phyloP scores from a whole-genome alignment of 92 coral and sea anemone species.

The Scolanthus callimorphus region DNA sequence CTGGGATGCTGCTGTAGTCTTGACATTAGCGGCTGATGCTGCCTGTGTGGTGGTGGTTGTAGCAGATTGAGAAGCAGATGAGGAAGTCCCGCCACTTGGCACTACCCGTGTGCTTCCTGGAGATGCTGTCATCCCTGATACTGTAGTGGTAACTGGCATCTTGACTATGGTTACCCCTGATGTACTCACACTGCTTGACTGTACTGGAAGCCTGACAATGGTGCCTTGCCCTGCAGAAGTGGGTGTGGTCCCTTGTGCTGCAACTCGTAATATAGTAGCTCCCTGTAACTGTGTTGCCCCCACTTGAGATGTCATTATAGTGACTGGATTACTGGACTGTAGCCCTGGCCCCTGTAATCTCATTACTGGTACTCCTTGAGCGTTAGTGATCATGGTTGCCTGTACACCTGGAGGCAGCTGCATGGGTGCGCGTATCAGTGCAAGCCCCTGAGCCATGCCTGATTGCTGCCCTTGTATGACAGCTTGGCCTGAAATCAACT shows the following conservation, averaged over 20 bases:
- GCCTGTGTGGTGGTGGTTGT: neutral
- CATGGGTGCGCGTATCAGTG: constrained; percentile 78
- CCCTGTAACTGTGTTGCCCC: constrained; percentile 74
- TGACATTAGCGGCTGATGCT: neutral
- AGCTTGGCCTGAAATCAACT: constrained; percentile 54
- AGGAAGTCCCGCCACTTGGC: neutral
- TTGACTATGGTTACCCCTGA: constrained; percentile 46
- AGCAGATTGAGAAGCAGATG: constrained; percentile 1
- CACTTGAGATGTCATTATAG: constrained; percentile 68
- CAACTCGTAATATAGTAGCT: constrained; percentile 74
- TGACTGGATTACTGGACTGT: constrained; percentile 65
- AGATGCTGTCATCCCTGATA: constrained; percentile 24
- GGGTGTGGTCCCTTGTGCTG: constrained; percentile 45
- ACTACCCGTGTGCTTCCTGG: constrained; percentile 5
- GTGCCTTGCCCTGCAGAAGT: constrained; percentile 37
- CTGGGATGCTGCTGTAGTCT: neutral
- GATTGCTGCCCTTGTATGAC: constrained; percentile 59
- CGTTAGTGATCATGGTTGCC: constrained; percentile 90
- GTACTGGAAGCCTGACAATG: constrained; percentile 51
- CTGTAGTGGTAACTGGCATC: constrained; percentile 39
- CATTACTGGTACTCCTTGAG: constrained; percentile 94
- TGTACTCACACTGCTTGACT: constrained; percentile 28
- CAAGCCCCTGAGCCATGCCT: constrained; percentile 70
- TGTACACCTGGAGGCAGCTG: constrained; percentile 91
- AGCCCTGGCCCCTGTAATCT: constrained; percentile 88